Base-by-base conservation (phyloP, 2,797 vertebrate genomes). In the Lycodopsis pacificus region DNA sequence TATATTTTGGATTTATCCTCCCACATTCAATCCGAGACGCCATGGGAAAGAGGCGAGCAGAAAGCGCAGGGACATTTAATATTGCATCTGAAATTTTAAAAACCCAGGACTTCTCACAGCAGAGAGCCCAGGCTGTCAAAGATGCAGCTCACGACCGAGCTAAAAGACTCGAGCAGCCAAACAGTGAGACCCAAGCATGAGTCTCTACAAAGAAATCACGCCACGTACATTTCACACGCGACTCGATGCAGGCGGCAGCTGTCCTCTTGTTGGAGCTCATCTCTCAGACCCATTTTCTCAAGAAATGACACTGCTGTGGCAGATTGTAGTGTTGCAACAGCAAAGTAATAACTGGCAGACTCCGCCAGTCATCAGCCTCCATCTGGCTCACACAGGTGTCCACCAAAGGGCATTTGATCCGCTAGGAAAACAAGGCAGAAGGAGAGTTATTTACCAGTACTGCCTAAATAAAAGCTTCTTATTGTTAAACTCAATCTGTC, bases 61-160 rank as follows among this genome's bases (percentile, higher is more conserved):
- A 95, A 96, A 96, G 95, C 94, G 94, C 94, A 44, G 92, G 92
- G 94, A 96, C 63, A 38, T 93, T 93, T 90, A 57, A 65, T 94
- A 66, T 92, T 84, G 94, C 94, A 95, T 95, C 95, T 85, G 44
- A 71, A 82, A 38, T 79, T 36, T 5, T 83, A 84, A 91, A 34
- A 95, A 94, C 95, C 94, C 86, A 81, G 88, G 59, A 58, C 53
- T 3, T 76, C 86, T 86, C 91, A 95, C 91, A 73, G 1, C 61
- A 92, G 89, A 86, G 89, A 92, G 78, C 78, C 90, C 84, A 86
- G 93, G 93, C 93, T 95, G 95, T 95, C 95, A 95, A 94, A 91
- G 94, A 95, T 95, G 94, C 94, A 27, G 6, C 10, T 17, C 4
- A 7, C 34, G 20, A 69, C 4, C 2, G 54, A 3, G 14, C 10